Evolutionary conservation across 1,140 invertebrate species (phyloP).

Genomic region (Neodiprion lecontei): DNA sequence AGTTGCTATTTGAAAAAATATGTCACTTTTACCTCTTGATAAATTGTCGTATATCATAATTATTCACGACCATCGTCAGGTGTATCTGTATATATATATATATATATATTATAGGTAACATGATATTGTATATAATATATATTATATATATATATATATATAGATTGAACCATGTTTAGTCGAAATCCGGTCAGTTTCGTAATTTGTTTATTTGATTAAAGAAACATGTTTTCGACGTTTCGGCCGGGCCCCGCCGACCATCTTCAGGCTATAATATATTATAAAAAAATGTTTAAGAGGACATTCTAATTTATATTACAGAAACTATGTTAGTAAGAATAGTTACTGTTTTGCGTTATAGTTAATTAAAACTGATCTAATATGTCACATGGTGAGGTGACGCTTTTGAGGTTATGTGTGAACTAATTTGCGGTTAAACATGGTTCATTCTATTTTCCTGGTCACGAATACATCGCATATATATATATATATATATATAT

Average conservation of each 20-base stretch:
- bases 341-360: conserved; percentile 36
- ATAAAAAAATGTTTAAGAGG: conserved; percentile 42
- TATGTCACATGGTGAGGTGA: conserved; percentile 15
- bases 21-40: conserved; percentile 20
- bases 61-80: conserved; percentile 33
- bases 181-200: too few species aligned
- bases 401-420: background rate
- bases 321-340: background rate
- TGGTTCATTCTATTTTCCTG: too few species aligned
- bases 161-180: conserved; percentile 19
- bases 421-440: too few species aligned
- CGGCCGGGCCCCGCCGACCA: too few species aligned
- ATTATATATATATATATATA: conserved; percentile 24
- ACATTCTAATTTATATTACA: conserved; percentile 37
- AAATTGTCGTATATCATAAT: conserved; percentile 24
- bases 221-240: too few species aligned
- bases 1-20: conserved; percentile 2
- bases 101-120: conserved; percentile 26
- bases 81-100: conserved; percentile 32
- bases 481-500: conserved; percentile 39
- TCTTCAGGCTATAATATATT: conserved; percentile 41
- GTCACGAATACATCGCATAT: conserved; percentile 15
- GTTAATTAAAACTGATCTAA: conserved; percentile 37
- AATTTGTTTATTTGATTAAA: too few species aligned
- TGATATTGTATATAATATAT: conserved; percentile 19